A percentile compares a stretch with the other conserved stretches of the same genome.
phyloP scores from a whole-genome alignment of 2,888 invertebrate species.

The Phania funesta region DNA sequence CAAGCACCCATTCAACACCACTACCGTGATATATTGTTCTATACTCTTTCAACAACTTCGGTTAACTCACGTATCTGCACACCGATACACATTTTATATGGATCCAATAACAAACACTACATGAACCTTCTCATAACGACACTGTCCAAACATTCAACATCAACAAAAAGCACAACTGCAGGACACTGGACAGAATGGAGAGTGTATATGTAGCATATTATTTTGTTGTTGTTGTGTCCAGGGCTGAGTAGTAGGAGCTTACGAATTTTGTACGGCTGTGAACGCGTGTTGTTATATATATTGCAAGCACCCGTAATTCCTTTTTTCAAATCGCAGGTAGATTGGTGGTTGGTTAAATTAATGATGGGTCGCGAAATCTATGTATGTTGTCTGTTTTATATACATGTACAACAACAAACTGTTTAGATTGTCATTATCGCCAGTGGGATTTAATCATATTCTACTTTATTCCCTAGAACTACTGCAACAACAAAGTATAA shows the following conservation, averaged over 20 bases:
- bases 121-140: slow-evolving; percentile 30
- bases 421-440: slow-evolving; percentile 63
- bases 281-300: slow-evolving; percentile 38
- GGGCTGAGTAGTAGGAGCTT: slow-evolving; percentile 47
- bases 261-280: slow-evolving; percentile 51
- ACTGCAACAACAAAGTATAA: no score
- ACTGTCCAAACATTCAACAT: no score
- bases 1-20: slow-evolving; percentile 58
- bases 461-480: slow-evolving; percentile 39
- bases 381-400: slow-evolving; percentile 71
- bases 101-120: slow-evolving; percentile 39
- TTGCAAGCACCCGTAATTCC: slow-evolving; percentile 11
- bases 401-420: slow-evolving; percentile 69
- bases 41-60: slow-evolving; percentile 57
- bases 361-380: no score
- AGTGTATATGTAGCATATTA: slow-evolving; percentile 57
- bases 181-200: slow-evolving; percentile 24
- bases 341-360: no score
- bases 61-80: slow-evolving; percentile 45
- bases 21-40: slow-evolving; percentile 37
- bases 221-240: no score
- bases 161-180: slow-evolving; percentile 28
- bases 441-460: slow-evolving; percentile 65
- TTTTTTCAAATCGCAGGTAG: slow-evolving; percentile 76
- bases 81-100: no score